These are phyloP conservation scores for Stenotaenia linearis DNA, from an alignment of 2,888 invertebrate genomes.

Conservation along the genomic window DNA sequence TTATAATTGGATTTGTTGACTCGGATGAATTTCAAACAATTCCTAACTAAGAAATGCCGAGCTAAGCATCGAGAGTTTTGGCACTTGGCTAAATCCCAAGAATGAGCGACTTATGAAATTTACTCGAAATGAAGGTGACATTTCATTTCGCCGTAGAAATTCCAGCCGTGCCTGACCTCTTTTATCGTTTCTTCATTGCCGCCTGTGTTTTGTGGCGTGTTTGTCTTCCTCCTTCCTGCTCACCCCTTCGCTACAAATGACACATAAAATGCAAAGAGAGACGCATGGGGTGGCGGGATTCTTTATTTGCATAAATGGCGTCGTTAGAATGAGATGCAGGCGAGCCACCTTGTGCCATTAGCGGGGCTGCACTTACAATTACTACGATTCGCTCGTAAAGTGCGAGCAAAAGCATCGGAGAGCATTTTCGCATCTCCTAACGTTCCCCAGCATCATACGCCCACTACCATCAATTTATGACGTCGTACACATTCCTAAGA, in stretches of 20 bases:
- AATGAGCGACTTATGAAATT: conserved; percentile 4
- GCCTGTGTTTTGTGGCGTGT: neutral
- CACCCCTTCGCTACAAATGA: neutral
- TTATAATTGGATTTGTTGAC: conserved; percentile 4
- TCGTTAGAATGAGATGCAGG: neutral
- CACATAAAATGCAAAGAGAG: neutral
- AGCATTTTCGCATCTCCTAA: neutral
- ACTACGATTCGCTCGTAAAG: conserved; percentile 9
- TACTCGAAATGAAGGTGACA: conserved; percentile 9
- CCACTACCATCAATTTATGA: conserved; percentile 9
- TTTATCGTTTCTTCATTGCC: neutral
- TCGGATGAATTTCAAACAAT: conserved; percentile 4
- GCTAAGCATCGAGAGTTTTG: neutral
- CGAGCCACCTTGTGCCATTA: conserved; percentile 1
- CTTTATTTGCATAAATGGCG: conserved; percentile 9
- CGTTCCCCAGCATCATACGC: neutral
- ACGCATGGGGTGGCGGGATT: neutral
- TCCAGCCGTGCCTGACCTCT: conserved; percentile 3
- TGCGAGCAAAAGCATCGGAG: conserved; percentile 1
- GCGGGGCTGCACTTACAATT: conserved; percentile 9
- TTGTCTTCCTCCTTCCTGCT: neutral
- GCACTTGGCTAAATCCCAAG: conserved; percentile 9
- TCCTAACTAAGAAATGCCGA: neutral
- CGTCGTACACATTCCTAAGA: neutral
- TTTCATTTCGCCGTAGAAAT: neutral